Evolutionary conservation across 2,888 invertebrate species (phyloP), one percentile per base, ranked within the genome.

Genomic region (Melinaea marsaeus): DNA sequence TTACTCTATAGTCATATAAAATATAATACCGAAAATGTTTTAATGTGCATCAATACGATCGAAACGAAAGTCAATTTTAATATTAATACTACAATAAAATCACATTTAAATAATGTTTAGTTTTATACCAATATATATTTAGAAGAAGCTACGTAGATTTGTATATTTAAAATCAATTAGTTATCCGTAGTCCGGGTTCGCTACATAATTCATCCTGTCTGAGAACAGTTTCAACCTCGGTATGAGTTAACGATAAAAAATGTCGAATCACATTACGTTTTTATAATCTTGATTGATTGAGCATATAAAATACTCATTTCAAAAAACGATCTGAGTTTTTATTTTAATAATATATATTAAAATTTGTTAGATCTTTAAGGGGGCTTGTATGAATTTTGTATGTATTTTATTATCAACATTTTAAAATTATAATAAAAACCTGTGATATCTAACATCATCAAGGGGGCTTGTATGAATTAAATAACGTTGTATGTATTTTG

Each of bases 151-250:
- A 48, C 13, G 7, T 22, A 13, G 3, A 11, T 66, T 61, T 63
- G 65, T 65, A 70, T 71, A 73, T 72, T 72, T 70, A 69, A 67
- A 77, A 77, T 75, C 75, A 77, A 76, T 75, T 77, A 76, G 71
- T 76, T 74, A 71, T 66, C 67, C 67, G 64, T 68, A 69, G 64
- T 67, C 66, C 70, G 64, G 60, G 66, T 62, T n/a, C 66, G 62
- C 69, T 75, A 74, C 69, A 75, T 75, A 73, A 76, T 76, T 77
- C 72, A 79, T 75, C 73, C 67, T 65, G 58, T 58, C 60, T 62
- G 60, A 65, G 65, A 62, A 34, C 66, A 64, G 42, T 46, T 58
- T 64, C 61, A 58, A 66, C 56, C 63, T 62, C 58, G 63, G 59
- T 62, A 51, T 58, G 57, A 63, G 55, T 34, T 48, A 55, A 60